Percentiles rank a stretch among this genome's conserved stretches.
These are phyloP conservation scores for Drosophila prosaltans DNA, from an alignment of 1,140 invertebrate species.

Conservation along the genomic window DNA sequence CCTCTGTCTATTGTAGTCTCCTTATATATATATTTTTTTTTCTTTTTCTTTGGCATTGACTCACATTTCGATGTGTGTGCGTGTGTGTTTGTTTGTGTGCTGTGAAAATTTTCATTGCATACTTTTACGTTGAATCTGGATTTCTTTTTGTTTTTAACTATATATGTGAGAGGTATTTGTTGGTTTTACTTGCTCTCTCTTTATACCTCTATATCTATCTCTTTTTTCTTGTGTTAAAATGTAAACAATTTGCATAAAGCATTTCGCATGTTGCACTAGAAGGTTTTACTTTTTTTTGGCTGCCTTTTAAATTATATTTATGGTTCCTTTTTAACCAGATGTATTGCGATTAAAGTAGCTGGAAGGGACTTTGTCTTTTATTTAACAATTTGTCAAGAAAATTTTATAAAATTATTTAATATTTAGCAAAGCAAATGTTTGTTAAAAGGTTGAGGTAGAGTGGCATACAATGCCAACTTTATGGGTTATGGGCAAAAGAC, in stretches of 20 bases:
- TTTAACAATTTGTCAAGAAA: too few species aligned
- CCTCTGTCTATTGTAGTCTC: conserved; percentile 18
- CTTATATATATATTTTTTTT: background rate
- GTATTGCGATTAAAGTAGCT: background rate
- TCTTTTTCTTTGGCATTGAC: conserved; percentile 24
- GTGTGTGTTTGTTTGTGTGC: conserved; percentile 19
- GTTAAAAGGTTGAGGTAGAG: too few species aligned
- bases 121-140: conserved; percentile 31
- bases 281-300: conserved; percentile 32
- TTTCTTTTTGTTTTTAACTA: conserved; percentile 24
- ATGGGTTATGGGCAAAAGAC: too few species aligned
- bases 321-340: conserved; percentile 23
- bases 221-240: conserved; percentile 42
- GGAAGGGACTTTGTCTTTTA: background rate
- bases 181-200: background rate
- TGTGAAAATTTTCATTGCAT: conserved; percentile 59
- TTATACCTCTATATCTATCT: background rate
- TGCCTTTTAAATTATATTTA: conserved; percentile 48
- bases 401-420: too few species aligned
- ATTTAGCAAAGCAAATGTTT: too few species aligned
- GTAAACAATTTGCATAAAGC: conserved; percentile 73
- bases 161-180: background rate
- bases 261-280: conserved; percentile 54
- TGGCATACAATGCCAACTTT: too few species aligned
- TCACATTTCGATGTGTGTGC: conserved; percentile 19